phyloP scores from a whole-genome alignment of 2,797 vertebrate species.

The Chaunax sp. region DNA sequence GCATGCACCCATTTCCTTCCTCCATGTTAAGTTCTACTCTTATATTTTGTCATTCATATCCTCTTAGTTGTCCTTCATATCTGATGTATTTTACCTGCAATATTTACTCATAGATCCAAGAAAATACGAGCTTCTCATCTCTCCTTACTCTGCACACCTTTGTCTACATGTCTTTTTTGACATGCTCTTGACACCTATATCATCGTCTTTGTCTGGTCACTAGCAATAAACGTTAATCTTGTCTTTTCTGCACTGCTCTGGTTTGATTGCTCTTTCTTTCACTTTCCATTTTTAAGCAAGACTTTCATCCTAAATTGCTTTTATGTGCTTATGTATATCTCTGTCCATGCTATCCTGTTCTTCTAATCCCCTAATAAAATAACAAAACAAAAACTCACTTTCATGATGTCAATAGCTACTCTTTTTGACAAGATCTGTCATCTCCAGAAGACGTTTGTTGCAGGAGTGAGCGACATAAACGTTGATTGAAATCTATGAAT shows the following conservation, averaged over 20 bases:
- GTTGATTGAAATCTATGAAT: too few species aligned
- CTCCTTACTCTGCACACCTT: constrained; percentile 26
- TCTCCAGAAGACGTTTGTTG: too few species aligned
- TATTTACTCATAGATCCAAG: constrained; percentile 55
- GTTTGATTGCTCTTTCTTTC: constrained; percentile 52
- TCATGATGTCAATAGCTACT: too few species aligned
- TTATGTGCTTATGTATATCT: constrained; percentile 8
- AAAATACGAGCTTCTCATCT: constrained; percentile 56
- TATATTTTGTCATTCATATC: constrained; percentile 37
- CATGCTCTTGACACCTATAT: constrained; percentile 38
- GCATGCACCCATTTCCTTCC: constrained; percentile 38
- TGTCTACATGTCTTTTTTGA: constrained; percentile 37
- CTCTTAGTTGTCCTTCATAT: constrained; percentile 30
- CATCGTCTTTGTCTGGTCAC: constrained; percentile 42
- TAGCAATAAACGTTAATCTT: constrained; percentile 26
- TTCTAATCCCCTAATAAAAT: not conserved
- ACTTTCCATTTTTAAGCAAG: constrained; percentile 29
- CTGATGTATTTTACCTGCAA: constrained; percentile 36
- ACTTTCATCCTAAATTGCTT: constrained; percentile 47
- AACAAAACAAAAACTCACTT: not conserved
- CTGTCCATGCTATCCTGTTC: constrained; percentile 14
- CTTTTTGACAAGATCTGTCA: too few species aligned
- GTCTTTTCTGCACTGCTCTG: constrained; percentile 32
- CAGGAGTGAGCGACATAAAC: too few species aligned
- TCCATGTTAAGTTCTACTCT: constrained; percentile 37